A percentile compares a stretch with the other conserved stretches of the same genome.
Conservation (phyloP, 2,113 vertebrate species). For the Pongo abelii region DNA sequence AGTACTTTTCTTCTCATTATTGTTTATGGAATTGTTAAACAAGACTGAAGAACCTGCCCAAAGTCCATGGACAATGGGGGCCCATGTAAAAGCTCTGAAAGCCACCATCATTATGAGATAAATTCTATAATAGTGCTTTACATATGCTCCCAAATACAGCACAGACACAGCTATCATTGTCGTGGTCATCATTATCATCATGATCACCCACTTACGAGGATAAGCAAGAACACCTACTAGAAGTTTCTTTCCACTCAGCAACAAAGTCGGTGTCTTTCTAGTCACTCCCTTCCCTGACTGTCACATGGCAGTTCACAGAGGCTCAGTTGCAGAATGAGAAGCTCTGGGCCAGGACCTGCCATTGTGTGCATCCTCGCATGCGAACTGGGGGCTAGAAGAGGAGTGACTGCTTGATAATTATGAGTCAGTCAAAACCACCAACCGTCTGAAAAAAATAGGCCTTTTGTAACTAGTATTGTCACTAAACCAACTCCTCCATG, state of each 20-base stretch:
- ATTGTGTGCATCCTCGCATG: background rate
- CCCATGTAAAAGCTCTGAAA: background rate
- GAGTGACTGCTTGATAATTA: background rate
- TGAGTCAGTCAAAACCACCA: background rate
- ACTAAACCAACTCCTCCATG: background rate
- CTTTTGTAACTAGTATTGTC: background rate
- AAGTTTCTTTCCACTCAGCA: background rate
- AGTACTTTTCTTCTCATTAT: background rate
- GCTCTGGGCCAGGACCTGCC: background rate
- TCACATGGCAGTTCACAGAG: background rate
- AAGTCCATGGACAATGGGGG: background rate
- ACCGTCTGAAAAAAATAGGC: background rate
- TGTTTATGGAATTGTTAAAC: background rate
- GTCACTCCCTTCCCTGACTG: background rate
- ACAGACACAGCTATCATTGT: fast-evolving
- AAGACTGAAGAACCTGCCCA: background rate
- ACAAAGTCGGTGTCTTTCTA: background rate
- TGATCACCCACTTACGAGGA: background rate
- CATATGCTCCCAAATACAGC: background rate
- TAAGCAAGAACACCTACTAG: background rate
- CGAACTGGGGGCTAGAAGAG: background rate
- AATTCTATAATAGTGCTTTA: background rate
- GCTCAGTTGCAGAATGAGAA: background rate
- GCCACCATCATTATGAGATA: background rate
- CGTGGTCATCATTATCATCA: background rate